phyloP scores from a whole-genome alignment of 2,113 vertebrate genomes.

The Notarius quadriscutis region DNA sequence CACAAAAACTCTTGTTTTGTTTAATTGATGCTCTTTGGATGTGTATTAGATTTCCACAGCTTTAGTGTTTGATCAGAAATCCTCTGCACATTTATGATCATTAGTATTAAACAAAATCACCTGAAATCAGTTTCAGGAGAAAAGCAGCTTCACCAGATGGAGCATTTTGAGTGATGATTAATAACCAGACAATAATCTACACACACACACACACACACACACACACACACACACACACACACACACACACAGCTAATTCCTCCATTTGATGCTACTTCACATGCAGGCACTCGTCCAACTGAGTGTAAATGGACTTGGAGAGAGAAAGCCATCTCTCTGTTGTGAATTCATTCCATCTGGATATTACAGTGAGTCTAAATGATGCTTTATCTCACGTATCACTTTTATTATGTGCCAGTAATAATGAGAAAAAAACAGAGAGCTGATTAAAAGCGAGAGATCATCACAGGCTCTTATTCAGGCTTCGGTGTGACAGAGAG shows the following conservation, averaged over 20 bases:
- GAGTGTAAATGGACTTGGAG: neutral
- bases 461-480: neutral
- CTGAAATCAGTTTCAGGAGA: constrained; percentile 1
- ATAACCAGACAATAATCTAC: neutral
- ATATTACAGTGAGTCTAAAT: neutral
- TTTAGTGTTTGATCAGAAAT: constrained; percentile 1
- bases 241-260: neutral
- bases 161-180: neutral
- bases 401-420: neutral
- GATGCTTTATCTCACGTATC: neutral
- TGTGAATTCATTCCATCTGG: constrained; percentile 14
- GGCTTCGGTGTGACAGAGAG: constrained; percentile 11
- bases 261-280: neutral
- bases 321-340: neutral
- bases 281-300: neutral
- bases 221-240: neutral
- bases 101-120: neutral
- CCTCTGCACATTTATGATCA: neutral
- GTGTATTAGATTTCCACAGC: neutral
- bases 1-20: neutral
- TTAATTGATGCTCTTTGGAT: neutral
- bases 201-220: neutral
- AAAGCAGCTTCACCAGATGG: constrained; percentile 11
- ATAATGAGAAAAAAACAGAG: neutral
- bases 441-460: neutral